Evolutionary conservation across 2,113 vertebrate species (phyloP).

Genomic region (Neodon shergylaensis): DNA sequence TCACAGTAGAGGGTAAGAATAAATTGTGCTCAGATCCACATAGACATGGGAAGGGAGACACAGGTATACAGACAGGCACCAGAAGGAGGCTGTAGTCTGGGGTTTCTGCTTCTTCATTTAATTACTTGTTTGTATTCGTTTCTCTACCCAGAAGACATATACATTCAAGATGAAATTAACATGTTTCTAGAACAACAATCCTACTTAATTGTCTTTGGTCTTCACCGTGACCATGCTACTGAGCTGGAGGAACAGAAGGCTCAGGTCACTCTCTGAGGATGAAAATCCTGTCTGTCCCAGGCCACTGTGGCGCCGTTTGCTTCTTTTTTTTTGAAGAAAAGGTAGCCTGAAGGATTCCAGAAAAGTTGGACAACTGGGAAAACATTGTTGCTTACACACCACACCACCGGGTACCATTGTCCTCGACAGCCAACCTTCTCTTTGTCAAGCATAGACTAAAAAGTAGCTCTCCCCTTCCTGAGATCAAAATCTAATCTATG

Average conservation of each 20-base stretch:
- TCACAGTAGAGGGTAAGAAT: background rate
- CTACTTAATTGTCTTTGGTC: conserved; percentile 40
- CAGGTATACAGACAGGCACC: background rate
- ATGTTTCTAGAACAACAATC: conserved; percentile 57
- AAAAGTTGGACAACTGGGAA: conserved; percentile 35
- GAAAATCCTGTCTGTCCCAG: conserved; percentile 5
- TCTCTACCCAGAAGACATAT: conserved; percentile 49
- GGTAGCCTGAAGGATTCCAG: conserved; percentile 20
- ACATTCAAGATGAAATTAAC: conserved; percentile 52
- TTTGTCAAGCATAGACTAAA: conserved; percentile 5
- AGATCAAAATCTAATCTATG: background rate
- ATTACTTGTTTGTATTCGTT: conserved; percentile 55
- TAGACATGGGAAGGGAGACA: background rate
- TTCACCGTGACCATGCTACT: background rate
- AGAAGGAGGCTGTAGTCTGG: conserved; percentile 32
- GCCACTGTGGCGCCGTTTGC: conserved; percentile 44
- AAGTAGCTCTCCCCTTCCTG: background rate
- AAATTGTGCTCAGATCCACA: background rate
- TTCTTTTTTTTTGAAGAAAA: background rate
- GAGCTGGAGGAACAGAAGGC: conserved; percentile 2
- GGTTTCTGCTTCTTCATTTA: conserved; percentile 50
- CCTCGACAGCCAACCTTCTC: conserved; percentile 58
- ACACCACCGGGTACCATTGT: background rate
- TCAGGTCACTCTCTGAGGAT: background rate
- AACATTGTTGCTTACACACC: conserved; percentile 11